Evolutionary conservation across 92 coral and sea anemone species (phyloP), one percentile per base, ranked within the genome.

Genomic region (Parazoanthus darwini): DNA sequence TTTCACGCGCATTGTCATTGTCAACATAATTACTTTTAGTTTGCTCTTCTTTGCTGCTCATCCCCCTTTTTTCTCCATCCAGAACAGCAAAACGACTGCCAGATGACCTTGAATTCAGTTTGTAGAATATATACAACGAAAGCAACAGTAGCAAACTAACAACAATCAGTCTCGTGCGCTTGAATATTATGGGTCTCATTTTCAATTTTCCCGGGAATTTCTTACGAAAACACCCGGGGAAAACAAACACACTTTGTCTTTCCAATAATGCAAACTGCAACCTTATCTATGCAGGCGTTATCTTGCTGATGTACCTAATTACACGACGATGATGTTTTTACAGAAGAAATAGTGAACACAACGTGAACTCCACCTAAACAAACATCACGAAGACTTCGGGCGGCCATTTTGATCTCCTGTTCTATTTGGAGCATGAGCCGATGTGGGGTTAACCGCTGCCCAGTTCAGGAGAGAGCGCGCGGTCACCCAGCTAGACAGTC

Each of bases 381-480:
- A 48, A 54, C 59, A 54, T 0, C 4, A 0, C 16, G 18, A 54
- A 15, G 18, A 54, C 2, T 13, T 59, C 36, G 22, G 43, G 76
- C 87, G 88, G 87, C 92, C 95, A 93, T 91, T 86, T 93, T 91
- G 78, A 4, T 86, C 43, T 59, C 5, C 50, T 8, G 22, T 29
- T 29, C 33, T 22, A 16, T 35, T 6, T 75, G 50, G 76, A 25
- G 86, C 77, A 82, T 42, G 72, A 63, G 18, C 82, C 43, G 39
- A 54, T 58, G 16, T 65, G 42, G 14, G 13, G 46, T 38, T 63
- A 33, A 33, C 79, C 14, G 79, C 80, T 29, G 79, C 26, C 63
- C 65, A 14, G 72, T 7, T 38, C 86, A 85, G 48, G 70, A 58
- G 33, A 29, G 33, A 0, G 33, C 33, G 48, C 25, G 85, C 37